phyloP scores from a whole-genome alignment of 2,797 vertebrate species.

The Loriculus beryllinus region DNA sequence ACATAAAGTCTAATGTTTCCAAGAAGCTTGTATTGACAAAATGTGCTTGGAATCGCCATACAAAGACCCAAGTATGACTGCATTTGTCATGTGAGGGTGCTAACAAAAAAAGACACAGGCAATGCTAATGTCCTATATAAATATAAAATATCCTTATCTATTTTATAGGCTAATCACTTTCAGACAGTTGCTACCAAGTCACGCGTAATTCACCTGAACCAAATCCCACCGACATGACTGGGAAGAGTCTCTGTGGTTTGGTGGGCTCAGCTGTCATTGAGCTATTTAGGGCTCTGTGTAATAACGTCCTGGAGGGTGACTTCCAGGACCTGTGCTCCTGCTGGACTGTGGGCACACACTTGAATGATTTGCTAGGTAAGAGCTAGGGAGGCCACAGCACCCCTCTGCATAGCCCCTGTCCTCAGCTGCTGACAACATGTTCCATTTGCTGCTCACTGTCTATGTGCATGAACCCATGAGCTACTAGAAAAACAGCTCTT shows the following conservation, averaged over 20 bases:
- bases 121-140: neutral
- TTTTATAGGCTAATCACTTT: neutral
- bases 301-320: neutral
- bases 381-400: neutral
- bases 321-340: neutral
- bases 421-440: neutral
- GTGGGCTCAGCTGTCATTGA: neutral
- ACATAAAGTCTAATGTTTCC: neutral
- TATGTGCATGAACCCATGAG: fast-evolving
- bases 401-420: neutral
- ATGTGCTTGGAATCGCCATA: neutral
- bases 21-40: neutral
- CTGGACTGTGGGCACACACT: neutral
- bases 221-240: neutral
- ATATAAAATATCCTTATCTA: neutral
- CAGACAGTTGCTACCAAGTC: neutral
- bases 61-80: neutral
- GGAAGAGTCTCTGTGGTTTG: neutral
- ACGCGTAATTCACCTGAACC: neutral
- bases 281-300: neutral
- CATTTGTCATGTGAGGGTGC: neutral
- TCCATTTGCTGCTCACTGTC: neutral
- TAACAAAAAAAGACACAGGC: neutral
- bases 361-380: neutral
- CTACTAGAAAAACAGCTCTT: neutral